Conservation (phyloP, 35 echinoderm and acorn worm species). For the Apostichopus parvimensis region DNA sequence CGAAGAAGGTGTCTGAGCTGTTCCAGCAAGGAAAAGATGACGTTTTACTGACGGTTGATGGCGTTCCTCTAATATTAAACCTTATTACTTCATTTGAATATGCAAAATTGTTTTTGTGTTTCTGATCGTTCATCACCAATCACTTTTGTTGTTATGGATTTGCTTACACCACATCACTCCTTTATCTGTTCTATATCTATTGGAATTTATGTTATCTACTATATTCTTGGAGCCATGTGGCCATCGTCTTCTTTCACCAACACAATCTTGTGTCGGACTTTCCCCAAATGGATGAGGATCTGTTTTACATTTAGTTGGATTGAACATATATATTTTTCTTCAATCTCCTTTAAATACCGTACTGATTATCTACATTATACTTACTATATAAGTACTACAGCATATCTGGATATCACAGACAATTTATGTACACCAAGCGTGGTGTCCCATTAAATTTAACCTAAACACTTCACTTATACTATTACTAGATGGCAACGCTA, state of each 20-base stretch:
- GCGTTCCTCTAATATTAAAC: too few relatives aligned
- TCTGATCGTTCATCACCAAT: too few relatives aligned
- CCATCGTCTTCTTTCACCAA: neutral
- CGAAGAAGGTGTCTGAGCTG: slow-evolving; percentile 23
- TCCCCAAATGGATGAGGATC: neutral
- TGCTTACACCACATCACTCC: too few relatives aligned
- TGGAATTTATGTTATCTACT: too few relatives aligned
- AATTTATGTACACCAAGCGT: too few relatives aligned
- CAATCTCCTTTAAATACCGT: neutral
- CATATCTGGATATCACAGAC: neutral
- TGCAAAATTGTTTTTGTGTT: too few relatives aligned
- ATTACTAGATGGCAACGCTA: neutral
- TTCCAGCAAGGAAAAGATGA: neutral
- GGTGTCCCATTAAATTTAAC: neutral
- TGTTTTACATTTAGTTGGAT: slow-evolving; percentile 25
- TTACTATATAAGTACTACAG: neutral
- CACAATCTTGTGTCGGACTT: slow-evolving; percentile 14
- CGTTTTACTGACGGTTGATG: neutral
- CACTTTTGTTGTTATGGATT: too few relatives aligned
- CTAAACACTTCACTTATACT: neutral
- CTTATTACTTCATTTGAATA: too few relatives aligned
- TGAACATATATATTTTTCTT: slow-evolving; percentile 10
- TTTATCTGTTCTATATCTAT: too few relatives aligned
- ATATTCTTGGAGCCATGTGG: neutral
- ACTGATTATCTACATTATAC: neutral